Evolutionary conservation across 2,113 vertebrate genomes (phyloP).

Genomic region (Onychostoma macrolepis): DNA sequence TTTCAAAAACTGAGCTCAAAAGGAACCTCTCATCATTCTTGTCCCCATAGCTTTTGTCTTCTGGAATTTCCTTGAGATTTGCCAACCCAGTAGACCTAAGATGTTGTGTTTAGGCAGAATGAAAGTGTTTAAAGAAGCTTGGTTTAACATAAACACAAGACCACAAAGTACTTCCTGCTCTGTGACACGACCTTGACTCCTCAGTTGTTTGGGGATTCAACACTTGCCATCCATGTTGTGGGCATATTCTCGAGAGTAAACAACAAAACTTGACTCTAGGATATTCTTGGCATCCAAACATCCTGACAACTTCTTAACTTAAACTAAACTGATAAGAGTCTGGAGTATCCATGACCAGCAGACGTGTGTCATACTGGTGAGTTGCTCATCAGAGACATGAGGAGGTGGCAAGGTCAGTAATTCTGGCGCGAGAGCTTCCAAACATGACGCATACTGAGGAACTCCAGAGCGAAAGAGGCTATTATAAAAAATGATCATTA

Average conservation of each 20-base stretch:
- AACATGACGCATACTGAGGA: neutral
- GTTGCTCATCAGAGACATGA: neutral
- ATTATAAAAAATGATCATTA: neutral
- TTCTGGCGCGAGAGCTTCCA: neutral
- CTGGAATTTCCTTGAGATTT: neutral
- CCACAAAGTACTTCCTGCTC: neutral
- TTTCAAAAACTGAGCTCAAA: neutral
- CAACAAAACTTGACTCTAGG: conserved; percentile 33
- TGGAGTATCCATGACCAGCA: neutral
- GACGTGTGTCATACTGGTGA: neutral
- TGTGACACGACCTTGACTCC: conserved; percentile 48
- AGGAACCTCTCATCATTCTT: neutral
- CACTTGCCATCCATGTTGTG: conserved; percentile 36
- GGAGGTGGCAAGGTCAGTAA: conserved; percentile 21
- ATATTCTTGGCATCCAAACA: neutral
- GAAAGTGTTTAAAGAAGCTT: neutral
- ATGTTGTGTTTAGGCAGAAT: neutral
- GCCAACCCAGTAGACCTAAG: neutral
- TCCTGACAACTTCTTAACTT: neutral
- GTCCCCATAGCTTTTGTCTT: conserved; percentile 8
- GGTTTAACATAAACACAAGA: conserved; percentile 1
- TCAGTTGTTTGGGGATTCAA: conserved; percentile 50
- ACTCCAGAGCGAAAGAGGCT: neutral
- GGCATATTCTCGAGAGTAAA: conserved; percentile 36
- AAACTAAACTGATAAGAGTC: conserved; percentile 2